A percentile compares a stretch with the other conserved stretches of the same genome.
Evolutionary conservation across 1,140 invertebrate species (phyloP).

Genomic region (Uloborus diversus): DNA sequence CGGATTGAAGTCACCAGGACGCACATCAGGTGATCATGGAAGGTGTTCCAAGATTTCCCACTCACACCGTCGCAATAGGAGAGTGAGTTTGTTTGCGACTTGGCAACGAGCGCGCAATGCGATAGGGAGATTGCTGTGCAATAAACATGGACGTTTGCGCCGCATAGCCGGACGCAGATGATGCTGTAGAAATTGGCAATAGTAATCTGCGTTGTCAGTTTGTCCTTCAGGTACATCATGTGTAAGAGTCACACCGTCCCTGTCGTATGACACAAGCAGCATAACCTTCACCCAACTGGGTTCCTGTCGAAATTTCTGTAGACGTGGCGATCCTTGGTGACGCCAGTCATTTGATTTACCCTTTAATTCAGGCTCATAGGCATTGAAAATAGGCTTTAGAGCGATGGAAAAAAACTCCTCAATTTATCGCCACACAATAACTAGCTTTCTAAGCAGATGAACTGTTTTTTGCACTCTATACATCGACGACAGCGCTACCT

Average conservation of each 20-base stretch:
- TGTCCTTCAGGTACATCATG: constrained; percentile 7
- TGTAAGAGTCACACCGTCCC: constrained; percentile 8
- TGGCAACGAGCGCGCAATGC: not conserved
- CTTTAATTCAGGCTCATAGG: not conserved
- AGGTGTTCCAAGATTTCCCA: not conserved
- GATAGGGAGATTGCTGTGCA: not conserved
- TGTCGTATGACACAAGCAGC: constrained; percentile 17
- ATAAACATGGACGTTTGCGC: constrained; percentile 5
- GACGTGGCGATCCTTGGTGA: constrained; percentile 1
- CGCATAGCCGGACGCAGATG: constrained; percentile 7
- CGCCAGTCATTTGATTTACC: not conserved
- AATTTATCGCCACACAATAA: not conserved
- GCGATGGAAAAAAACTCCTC: not conserved
- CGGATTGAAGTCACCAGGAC: not conserved
- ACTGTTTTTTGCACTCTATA: not conserved
- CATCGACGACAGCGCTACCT: not conserved
- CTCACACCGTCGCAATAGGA: not conserved
- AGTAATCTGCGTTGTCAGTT: constrained; percentile 18
- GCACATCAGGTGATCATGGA: not conserved
- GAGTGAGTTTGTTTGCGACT: not conserved
- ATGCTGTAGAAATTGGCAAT: not conserved
- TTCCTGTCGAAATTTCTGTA: constrained; percentile 9
- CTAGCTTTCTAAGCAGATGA: not conserved
- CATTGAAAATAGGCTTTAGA: not conserved
- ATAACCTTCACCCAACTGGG: constrained; percentile 14